Base-by-base conservation (phyloP, 64 coral and sea anemone genomes). In the Stichodactyla mertensii region DNA sequence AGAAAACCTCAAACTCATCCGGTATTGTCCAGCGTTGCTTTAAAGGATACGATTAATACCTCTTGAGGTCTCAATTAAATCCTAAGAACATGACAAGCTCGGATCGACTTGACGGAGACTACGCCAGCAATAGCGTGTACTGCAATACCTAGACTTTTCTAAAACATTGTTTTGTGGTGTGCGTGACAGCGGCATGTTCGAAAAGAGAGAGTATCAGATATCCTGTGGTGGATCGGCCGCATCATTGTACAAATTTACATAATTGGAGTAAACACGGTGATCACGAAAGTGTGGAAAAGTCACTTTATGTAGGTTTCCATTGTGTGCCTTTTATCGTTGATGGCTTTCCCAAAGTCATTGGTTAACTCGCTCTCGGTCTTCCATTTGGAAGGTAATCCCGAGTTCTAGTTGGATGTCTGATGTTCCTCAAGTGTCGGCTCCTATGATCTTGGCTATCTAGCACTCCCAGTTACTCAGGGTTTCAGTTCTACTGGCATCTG, bases 31-130 rank as follows among this genome's bases (percentile, higher is more conserved):
- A 85, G 60, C 27, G 54, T 85, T 85, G 22, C 27, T 85, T 60
- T 85, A 85, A 45, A 61, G 83, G 19, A 54, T 85, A 61, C 24
- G 83, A 85, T 85, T 85, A 85, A 85, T 85, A 85, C 51, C 83
- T 60, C 83, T 85, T 85, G 56, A 85, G 51, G 83, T 55, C 27
- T 64, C 83, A 85, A 85, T 61, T 85, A 82, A 82, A 18, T 57
- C 80, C 55, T 82, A 56, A 82, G 83, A 85, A 85, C 56, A 85
- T 85, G 83, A 85, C 83, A 85, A 61, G 83, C 60, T 56, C 24
- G 24, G 24, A 74, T 81, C 53, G 53, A 55, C 78, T 81, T 52
- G 78, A 55, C 53, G 69, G 69, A 74, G 24, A 31, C 69, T 28
- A 27, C 23, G 69, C 7, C 69, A 74, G 69, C 24, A 74, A 74